These are phyloP conservation scores for Bedellia somnulentella DNA, from an alignment of 2,888 invertebrate species.

Conservation along the genomic window DNA sequence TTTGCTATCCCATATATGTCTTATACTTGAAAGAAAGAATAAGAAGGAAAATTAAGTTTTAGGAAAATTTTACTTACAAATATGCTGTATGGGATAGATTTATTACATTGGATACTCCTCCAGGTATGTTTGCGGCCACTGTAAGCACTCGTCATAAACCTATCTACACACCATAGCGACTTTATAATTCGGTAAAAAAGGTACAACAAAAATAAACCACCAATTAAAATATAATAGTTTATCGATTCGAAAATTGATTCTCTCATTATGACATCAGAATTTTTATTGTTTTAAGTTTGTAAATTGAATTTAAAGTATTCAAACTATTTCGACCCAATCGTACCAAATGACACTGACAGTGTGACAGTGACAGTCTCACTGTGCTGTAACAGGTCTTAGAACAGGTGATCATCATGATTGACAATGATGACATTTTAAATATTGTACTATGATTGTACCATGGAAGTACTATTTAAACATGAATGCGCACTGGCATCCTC, in stretches of 20 bases:
- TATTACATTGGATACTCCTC: conserved; percentile 54
- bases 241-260: background rate
- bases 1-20: too few species aligned
- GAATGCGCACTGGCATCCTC: too few species aligned
- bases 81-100: conserved; percentile 49
- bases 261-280: background rate
- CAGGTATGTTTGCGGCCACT: conserved; percentile 39
- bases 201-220: conserved; percentile 39
- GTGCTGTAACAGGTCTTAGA: too few species aligned
- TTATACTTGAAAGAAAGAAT: too few species aligned
- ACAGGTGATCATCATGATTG: too few species aligned
- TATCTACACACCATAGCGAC: conserved; percentile 30
- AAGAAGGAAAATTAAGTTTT: too few species aligned
- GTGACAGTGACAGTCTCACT: too few species aligned
- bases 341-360: too few species aligned
- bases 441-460: too few species aligned
- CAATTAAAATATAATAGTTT: conserved; percentile 44
- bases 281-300: conserved; percentile 4
- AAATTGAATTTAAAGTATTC: background rate
- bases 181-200: conserved; percentile 37
- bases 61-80: conserved; percentile 44
- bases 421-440: too few species aligned
- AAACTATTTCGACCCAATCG: too few species aligned
- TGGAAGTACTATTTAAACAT: too few species aligned
- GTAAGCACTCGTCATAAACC: conserved; percentile 36